Conservation (phyloP, 2,888 invertebrate species). For the Sinelater perroti region DNA sequence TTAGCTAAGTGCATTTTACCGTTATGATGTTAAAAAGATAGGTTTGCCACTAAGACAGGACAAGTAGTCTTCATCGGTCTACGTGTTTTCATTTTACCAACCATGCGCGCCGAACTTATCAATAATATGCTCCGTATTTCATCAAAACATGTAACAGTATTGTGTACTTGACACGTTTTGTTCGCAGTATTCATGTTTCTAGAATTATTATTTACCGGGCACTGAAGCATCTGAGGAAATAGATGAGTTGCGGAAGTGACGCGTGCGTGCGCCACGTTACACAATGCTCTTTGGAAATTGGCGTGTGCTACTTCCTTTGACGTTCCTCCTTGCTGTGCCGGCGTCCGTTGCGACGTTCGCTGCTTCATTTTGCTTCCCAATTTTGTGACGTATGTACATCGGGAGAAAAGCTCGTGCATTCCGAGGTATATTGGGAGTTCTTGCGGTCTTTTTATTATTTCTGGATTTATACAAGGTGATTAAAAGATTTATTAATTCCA, state of each 20-base stretch:
- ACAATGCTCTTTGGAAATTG: slow-evolving; percentile 40
- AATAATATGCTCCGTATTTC: slow-evolving; percentile 21
- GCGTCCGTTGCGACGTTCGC: slow-evolving; percentile 6
- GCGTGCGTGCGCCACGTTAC: slow-evolving; percentile 41
- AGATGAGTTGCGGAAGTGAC: slow-evolving; percentile 41
- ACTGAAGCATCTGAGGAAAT: slow-evolving; percentile 36
- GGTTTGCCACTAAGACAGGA: no score
- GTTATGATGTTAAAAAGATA: no score
- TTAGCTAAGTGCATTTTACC: no score
- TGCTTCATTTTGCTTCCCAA: slow-evolving; percentile 17
- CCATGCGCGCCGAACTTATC: slow-evolving; percentile 4
- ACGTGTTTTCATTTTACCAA: background rate
- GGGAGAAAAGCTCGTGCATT: no score
- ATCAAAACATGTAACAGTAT: slow-evolving; percentile 22
- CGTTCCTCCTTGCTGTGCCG: slow-evolving; percentile 24
- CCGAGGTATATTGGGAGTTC: background rate
- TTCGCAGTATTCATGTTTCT: slow-evolving; percentile 25
- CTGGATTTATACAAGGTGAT: no score
- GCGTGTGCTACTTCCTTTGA: slow-evolving; percentile 32
- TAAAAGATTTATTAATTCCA: no score
- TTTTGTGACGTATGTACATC: slow-evolving; percentile 19
- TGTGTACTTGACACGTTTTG: slow-evolving; percentile 33
- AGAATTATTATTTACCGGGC: slow-evolving; percentile 36
- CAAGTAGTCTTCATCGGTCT: no score
- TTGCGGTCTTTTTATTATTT: background rate